These are phyloP conservation scores for Sympetrum striolatum DNA, from an alignment of 2,888 invertebrate genomes.

Conservation along the genomic window DNA sequence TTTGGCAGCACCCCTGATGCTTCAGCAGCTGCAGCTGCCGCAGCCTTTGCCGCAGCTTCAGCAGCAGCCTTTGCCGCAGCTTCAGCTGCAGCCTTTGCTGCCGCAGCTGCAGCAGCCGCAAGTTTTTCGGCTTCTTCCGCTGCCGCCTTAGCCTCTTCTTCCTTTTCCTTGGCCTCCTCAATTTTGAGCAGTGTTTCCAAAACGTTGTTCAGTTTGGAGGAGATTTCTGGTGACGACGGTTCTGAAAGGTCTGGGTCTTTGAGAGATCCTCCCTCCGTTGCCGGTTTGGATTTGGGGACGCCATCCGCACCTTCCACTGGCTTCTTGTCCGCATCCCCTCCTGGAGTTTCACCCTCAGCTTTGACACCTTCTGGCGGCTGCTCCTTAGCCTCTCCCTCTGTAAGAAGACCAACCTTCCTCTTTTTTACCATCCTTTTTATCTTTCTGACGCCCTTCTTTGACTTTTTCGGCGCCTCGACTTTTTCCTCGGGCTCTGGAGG, in stretches of 20 bases:
- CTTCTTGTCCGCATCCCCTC: background rate
- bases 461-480: background rate
- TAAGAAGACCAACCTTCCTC: background rate
- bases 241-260: background rate
- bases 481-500: background rate
- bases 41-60: background rate
- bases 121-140: background rate
- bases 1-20: background rate
- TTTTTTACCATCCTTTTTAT: background rate
- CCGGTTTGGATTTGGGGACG: background rate
- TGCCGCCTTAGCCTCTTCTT: background rate
- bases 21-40: background rate
- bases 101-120: background rate
- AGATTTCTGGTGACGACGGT: background rate
- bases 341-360: background rate
- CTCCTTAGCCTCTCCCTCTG: background rate
- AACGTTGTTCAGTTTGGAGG: background rate
- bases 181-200: background rate
- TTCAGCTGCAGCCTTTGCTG: background rate
- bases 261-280: background rate
- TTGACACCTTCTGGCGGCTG: background rate
- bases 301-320: background rate
- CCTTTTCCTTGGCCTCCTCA: background rate
- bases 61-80: background rate
- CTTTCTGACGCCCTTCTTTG: background rate